A percentile compares a stretch with the other conserved stretches of the same genome.
Conservation (phyloP, 1,140 invertebrate species). For the Ptiloglossa arizonensis region DNA sequence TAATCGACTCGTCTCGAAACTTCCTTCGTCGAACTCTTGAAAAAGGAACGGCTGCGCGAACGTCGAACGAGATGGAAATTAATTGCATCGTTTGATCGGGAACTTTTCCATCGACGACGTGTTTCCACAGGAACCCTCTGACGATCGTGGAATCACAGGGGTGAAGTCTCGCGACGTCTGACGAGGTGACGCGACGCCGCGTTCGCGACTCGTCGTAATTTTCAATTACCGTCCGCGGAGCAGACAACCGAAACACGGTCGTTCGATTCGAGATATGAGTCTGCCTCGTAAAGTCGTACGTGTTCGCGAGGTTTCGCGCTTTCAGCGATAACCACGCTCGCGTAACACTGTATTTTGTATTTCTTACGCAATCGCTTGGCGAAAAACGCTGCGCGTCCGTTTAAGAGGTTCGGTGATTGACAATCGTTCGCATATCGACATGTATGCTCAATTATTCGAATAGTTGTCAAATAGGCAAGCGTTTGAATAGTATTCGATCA, state of each 20-base stretch:
- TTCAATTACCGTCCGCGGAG: constrained; percentile 58
- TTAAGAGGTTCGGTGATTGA: too few species aligned
- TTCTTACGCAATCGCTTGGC: too few species aligned
- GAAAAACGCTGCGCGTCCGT: too few species aligned
- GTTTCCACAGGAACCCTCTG: background rate
- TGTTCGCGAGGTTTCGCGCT: constrained; percentile 35
- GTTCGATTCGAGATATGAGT: constrained; percentile 34
- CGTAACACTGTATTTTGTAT: too few species aligned
- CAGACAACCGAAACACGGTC: constrained; percentile 27
- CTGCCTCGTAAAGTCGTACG: constrained; percentile 56
- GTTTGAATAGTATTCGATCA: too few species aligned
- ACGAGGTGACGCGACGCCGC: too few species aligned
- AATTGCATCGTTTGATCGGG: constrained; percentile 9
- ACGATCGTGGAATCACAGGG: background rate
- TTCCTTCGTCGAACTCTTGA: background rate
- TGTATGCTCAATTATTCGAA: too few species aligned
- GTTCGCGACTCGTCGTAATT: constrained; percentile 57
- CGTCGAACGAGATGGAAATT: background rate
- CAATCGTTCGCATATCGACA: too few species aligned
- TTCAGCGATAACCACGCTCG: background rate
- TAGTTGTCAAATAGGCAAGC: too few species aligned
- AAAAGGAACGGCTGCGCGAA: background rate
- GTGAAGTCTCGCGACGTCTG: constrained; percentile 20
- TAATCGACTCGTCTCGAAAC: constrained; percentile 12
- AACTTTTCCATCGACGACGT: background rate